These are phyloP conservation scores for Cerceris ruficornis DNA, from an alignment of 2,888 invertebrate species.

Conservation along the genomic window DNA sequence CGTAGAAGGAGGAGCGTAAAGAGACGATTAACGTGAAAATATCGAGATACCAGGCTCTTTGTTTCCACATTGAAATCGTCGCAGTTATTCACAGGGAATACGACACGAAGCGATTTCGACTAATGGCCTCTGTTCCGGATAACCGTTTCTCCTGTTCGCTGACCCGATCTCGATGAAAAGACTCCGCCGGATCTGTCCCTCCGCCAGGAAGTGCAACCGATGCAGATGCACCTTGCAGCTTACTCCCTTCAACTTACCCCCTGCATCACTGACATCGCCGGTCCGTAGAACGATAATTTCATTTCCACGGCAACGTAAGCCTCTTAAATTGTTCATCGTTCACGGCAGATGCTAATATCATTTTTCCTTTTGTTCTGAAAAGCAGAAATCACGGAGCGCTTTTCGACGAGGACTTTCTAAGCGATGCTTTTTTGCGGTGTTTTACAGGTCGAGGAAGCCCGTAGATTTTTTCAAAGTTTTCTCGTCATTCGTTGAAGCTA, in stretches of 20 bases:
- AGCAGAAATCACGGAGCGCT: too few relatives aligned
- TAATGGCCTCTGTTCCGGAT: conserved; percentile 36
- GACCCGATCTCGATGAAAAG: conserved; percentile 26
- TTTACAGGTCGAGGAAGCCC: too few relatives aligned
- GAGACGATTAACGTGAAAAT: conserved; percentile 26
- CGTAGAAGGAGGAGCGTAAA: neutral
- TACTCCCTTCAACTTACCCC: neutral
- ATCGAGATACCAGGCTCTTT: conserved; percentile 21
- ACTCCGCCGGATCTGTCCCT: conserved; percentile 18
- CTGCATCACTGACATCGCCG: neutral
- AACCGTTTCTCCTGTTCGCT: conserved; percentile 23
- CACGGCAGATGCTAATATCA: too few relatives aligned
- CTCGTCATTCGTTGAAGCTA: too few relatives aligned
- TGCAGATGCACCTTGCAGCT: conserved; percentile 16
- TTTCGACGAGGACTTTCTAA: too few relatives aligned
- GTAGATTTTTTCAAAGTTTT: too few relatives aligned
- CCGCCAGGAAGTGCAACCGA: conserved; percentile 8
- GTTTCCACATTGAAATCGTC: conserved; percentile 15
- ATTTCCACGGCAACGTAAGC: neutral
- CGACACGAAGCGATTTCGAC: conserved; percentile 14
- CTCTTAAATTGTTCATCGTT: too few relatives aligned
- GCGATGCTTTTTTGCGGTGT: too few relatives aligned
- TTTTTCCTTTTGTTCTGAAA: too few relatives aligned
- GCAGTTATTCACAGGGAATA: conserved; percentile 12
- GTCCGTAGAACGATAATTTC: neutral